Evolutionary conservation across 1,140 invertebrate genomes (phyloP), one percentile per base, ranked within the genome.

Genomic region (Cydia fagiglandana): DNA sequence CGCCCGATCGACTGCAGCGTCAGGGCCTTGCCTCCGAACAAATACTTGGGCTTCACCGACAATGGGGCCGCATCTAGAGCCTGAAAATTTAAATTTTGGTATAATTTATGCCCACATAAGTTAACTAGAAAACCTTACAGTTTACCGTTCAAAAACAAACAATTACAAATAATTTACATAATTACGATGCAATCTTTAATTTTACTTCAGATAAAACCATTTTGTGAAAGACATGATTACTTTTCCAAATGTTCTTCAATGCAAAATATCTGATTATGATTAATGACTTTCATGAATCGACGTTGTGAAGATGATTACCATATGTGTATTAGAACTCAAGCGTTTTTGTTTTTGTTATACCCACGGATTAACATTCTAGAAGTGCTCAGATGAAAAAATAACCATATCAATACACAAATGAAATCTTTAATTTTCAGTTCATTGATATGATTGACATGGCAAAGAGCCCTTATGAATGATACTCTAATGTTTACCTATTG

Each of bases 1-100:
- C 95, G 94, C 0, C 96, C 96, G 79, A 97, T 95, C 9, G 94
- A 95, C 80, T 94, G 91, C 61, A 97, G 92, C n/a, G 93, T 94
- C 15, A 96, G 88, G 34, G 96, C 95, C 84, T 94, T 91, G 2
- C 95, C 95, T 77, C 91, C 90, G 84, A 96, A 96, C 76, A 96
- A 89, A 80, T 94, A 94, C 83, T 86, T 88, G 75, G 91, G 88
- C 76, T 92, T 93, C 86, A 92, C 86, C 38, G 92, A 89, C 77
- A 90, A 81, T 68, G 83, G 84, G 38, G 84, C 84, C 12, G 87
- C 88, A 82, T 93, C 87, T 83, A 93, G 80, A 84, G 84, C 85
- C 93, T 94, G 89, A 83, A 93, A 92, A 83, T 80, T 88, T 79
- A 20, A 66, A 68, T 70, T 68, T 47, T 74, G 28, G 13, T 78